Conservation (phyloP, 2,797 vertebrate genomes). For the Megalops cyprinoides region DNA sequence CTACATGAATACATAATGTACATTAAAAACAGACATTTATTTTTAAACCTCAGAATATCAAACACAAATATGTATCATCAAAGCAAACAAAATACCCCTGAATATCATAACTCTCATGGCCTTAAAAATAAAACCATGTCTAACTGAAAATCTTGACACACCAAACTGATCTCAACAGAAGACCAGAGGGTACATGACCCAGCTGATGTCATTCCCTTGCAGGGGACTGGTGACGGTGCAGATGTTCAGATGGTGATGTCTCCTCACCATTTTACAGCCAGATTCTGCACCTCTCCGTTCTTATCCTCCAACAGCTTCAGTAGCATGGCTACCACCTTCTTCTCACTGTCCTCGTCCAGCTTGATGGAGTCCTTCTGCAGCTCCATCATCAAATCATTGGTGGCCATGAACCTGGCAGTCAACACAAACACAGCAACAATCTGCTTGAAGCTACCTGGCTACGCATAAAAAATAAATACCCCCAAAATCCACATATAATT, state of each 20-base stretch:
- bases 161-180: too few relatives aligned
- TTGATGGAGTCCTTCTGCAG: conserved; percentile 95
- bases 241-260: background rate
- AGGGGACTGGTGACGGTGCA: background rate
- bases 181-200: background rate
- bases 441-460: too few relatives aligned
- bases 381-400: conserved; percentile 95
- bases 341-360: conserved; percentile 93
- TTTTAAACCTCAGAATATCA: too few relatives aligned
- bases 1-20: too few relatives aligned
- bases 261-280: conserved; percentile 92
- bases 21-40: too few relatives aligned
- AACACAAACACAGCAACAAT: background rate
- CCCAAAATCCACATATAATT: too few relatives aligned
- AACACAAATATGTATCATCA: too few relatives aligned
- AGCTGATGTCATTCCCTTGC: background rate
- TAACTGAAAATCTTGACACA: background rate
- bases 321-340: conserved; percentile 90
- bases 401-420: conserved; percentile 89
- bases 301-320: conserved; percentile 91
- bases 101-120: background rate
- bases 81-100: background rate
- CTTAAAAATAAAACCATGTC: background rate
- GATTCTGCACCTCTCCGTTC: conserved; percentile 95
- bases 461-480: too few relatives aligned